A percentile compares a stretch with the other conserved stretches of the same genome.
Conservation (phyloP, 2,113 vertebrate species). For the Butorides virescens region DNA sequence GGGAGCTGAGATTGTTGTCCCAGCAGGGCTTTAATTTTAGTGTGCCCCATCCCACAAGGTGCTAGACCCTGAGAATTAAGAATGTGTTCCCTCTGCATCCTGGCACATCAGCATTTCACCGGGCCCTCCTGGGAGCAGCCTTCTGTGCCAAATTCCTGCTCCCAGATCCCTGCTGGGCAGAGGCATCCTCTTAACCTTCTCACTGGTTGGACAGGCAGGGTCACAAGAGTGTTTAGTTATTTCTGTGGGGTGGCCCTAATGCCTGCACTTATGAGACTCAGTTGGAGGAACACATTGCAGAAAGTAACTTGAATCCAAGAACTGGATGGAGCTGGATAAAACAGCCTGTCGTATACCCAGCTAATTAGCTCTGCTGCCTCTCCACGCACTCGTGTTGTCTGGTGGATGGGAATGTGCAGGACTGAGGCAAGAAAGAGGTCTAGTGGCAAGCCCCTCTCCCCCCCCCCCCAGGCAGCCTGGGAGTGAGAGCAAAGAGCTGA, state of each 20-base stretch:
- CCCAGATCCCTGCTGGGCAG: background rate
- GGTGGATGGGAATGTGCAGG: background rate
- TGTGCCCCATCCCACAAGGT: background rate
- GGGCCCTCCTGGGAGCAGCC: background rate
- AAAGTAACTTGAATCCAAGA: background rate
- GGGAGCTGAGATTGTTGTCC: background rate
- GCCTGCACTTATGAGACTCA: background rate
- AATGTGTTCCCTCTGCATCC: background rate
- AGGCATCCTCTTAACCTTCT: background rate
- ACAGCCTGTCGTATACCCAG: background rate
- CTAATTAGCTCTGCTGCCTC: background rate
- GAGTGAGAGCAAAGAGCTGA: background rate
- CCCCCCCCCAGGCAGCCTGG: background rate
- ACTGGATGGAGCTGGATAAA: background rate
- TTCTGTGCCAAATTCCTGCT: background rate
- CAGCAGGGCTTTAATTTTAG: background rate
- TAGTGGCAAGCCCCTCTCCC: background rate
- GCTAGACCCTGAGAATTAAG: background rate
- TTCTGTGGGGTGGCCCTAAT: background rate
- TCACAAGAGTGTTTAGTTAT: background rate
- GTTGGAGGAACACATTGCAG: background rate
- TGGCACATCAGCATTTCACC: background rate
- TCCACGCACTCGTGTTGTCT: background rate
- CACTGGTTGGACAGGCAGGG: background rate
- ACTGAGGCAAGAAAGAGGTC: background rate